These are phyloP conservation scores for Blomia tropicalis DNA, from an alignment of 2,888 invertebrate species.

Conservation along the genomic window DNA sequence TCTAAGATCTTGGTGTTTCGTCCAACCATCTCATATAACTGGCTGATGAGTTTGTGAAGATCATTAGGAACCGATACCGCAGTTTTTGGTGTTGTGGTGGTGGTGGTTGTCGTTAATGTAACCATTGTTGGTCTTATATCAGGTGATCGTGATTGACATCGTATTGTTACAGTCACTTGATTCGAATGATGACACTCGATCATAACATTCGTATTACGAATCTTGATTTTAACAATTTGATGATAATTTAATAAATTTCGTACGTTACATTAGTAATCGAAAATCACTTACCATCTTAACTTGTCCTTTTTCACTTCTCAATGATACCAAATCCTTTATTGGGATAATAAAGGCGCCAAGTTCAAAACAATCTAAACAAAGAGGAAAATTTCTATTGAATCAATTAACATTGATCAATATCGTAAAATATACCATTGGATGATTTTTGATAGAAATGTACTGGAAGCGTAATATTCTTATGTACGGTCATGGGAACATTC, in stretches of 20 bases:
- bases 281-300: background rate
- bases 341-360: constrained; percentile 1
- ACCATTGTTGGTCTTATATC: background rate
- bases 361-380: constrained; percentile 5
- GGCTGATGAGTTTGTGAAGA: background rate
- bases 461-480: constrained; percentile 6
- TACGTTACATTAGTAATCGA: background rate
- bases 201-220: background rate
- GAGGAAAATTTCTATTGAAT: background rate
- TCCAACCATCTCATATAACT: background rate
- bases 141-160: background rate
- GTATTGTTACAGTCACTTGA: constrained; percentile 1
- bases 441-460: constrained; percentile 4
- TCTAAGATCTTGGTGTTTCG: background rate
- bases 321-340: background rate
- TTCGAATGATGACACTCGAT: constrained; percentile 4
- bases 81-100: background rate
- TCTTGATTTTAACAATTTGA: too few relatives aligned
- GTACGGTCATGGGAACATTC: background rate
- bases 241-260: background rate
- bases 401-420: background rate
- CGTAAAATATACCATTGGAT: background rate
- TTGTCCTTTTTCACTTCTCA: background rate
- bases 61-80: background rate
- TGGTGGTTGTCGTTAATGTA: background rate